A percentile compares a stretch with the other conserved stretches of the same genome.
Conservation (phyloP, 2,113 vertebrate species). For the Hemiprocne comata region DNA sequence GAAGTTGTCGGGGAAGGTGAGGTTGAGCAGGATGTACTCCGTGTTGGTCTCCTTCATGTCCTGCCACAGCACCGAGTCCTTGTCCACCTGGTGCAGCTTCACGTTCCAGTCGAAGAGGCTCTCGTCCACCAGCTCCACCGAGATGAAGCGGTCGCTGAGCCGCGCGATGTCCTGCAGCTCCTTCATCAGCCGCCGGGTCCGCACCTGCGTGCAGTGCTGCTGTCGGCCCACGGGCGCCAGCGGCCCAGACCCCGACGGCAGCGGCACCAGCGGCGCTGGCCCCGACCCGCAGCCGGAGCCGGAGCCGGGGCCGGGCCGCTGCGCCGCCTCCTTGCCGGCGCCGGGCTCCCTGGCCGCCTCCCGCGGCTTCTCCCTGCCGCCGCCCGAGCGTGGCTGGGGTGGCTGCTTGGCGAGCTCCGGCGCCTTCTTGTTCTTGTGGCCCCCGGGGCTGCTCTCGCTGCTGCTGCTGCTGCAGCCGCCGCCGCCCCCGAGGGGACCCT, state of each 20-base stretch:
- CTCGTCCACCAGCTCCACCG: slow-evolving; percentile 98
- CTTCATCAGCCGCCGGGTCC: slow-evolving; percentile 97
- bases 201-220: slow-evolving; percentile 96
- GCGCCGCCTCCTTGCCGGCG: slow-evolving; percentile 64
- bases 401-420: slow-evolving; percentile 80
- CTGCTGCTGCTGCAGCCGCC: slow-evolving; percentile 80
- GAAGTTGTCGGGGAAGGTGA: slow-evolving; percentile 98
- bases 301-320: slow-evolving; percentile 68
- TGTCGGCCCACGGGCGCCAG: slow-evolving; percentile 86
- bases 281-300: slow-evolving; percentile 47
- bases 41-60: slow-evolving; percentile 99
- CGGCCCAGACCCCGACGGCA: slow-evolving; percentile 78
- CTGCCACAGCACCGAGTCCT: slow-evolving; percentile 99
- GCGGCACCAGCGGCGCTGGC: slow-evolving; percentile 76
- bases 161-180: slow-evolving; percentile 98
- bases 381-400: slow-evolving; percentile 58
- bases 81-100: slow-evolving; percentile 99
- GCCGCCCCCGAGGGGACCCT: slow-evolving; percentile 75
- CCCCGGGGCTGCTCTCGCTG: slow-evolving; percentile 69
- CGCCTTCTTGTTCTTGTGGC: slow-evolving; percentile 79
- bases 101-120: slow-evolving; percentile 99
- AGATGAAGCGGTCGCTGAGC: slow-evolving; percentile 97
- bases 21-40: slow-evolving; percentile 96
- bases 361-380: slow-evolving; percentile 79
- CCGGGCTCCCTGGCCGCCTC: slow-evolving; percentile 42